Evolutionary conservation across 2,888 invertebrate species (phyloP).

Genomic region (Leptopilina myrica): DNA sequence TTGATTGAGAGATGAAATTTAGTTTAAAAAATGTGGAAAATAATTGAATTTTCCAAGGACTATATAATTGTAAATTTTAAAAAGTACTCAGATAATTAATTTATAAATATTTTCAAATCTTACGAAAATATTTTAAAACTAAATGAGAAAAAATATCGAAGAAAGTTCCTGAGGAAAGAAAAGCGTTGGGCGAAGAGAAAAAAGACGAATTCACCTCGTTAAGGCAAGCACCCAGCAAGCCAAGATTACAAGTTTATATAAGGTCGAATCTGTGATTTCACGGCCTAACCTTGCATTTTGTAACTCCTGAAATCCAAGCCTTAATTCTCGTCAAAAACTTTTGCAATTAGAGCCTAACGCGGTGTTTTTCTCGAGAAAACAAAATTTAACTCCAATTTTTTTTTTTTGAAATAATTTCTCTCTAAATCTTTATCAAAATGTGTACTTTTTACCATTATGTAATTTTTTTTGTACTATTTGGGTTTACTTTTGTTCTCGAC

Average conservation of each 20-base stretch:
- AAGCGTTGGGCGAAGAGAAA: neutral
- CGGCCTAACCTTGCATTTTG: conserved; percentile 17
- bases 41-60: no score
- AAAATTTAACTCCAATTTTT: neutral
- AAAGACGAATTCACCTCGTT: conserved; percentile 17
- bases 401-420: neutral
- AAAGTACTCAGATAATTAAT: no score
- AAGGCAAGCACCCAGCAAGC: conserved; percentile 16
- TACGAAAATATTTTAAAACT: neutral
- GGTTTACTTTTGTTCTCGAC: no score
- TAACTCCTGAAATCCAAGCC: conserved; percentile 13
- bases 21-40: no score
- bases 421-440: neutral
- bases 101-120: no score
- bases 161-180: neutral
- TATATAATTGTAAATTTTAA: no score
- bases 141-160: neutral
- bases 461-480: no score
- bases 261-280: conserved; percentile 27
- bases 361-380: neutral
- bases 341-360: conserved; percentile 5
- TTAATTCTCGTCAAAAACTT: conserved; percentile 26
- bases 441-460: no score
- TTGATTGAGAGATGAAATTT: no score
- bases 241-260: conserved; percentile 31